Evolutionary conservation across 2,888 invertebrate species (phyloP).

Genomic region (Orthonevra nobilis): DNA sequence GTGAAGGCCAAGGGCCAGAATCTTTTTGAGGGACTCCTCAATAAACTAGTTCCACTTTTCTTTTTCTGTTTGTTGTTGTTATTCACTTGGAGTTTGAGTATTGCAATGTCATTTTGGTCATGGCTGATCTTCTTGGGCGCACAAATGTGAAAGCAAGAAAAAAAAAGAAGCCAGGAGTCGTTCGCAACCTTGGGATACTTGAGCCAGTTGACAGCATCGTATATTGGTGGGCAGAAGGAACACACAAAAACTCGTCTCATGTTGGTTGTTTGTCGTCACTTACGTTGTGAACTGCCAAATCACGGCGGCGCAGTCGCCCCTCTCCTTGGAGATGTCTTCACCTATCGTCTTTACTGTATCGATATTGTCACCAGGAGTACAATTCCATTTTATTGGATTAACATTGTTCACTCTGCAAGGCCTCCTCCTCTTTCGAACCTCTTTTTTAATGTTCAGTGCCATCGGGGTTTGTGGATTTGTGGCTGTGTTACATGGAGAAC

Average conservation of each 20-base stretch:
- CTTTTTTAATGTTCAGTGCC: too few relatives aligned
- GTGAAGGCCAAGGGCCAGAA: constrained; percentile 79
- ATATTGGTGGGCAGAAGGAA: constrained; percentile 4
- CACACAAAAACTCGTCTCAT: constrained; percentile 40
- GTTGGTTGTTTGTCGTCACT: constrained; percentile 56
- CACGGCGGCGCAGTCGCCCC: not conserved
- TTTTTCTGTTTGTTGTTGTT: constrained; percentile 14
- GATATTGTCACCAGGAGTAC: constrained; percentile 29
- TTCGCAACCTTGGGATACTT: constrained; percentile 49
- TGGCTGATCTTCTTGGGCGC: not conserved
- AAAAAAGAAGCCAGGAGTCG: too few relatives aligned
- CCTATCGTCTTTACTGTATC: constrained; percentile 34
- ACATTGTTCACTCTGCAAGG: too few relatives aligned
- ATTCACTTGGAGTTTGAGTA: not conserved
- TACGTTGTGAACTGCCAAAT: constrained; percentile 1
- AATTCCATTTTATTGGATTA: constrained; percentile 28
- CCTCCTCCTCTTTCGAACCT: too few relatives aligned
- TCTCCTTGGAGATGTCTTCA: constrained; percentile 38
- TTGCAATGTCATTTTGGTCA: not conserved
- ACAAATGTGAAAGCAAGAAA: constrained; percentile 24
- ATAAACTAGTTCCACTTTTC: constrained; percentile 47
- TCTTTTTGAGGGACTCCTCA: constrained; percentile 30
- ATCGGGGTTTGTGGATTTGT: too few relatives aligned
- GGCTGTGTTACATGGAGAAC: not conserved
- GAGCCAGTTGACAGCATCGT: constrained; percentile 17